These are phyloP conservation scores for Brevimyrus niger DNA, from an alignment of 2,113 vertebrate genomes.

Conservation along the genomic window DNA sequence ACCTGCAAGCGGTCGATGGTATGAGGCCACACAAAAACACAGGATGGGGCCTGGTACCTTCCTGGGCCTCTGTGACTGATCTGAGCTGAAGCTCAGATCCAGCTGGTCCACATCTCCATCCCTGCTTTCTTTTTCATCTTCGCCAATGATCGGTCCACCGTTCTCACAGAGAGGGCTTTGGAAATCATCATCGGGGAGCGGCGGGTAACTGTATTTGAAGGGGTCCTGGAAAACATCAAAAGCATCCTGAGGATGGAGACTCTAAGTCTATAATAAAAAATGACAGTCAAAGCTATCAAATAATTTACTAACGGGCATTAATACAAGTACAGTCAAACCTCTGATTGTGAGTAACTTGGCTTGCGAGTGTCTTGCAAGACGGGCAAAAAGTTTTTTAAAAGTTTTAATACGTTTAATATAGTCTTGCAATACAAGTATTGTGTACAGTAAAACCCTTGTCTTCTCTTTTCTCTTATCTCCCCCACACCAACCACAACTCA, in stretches of 20 bases:
- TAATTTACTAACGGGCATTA: not conserved
- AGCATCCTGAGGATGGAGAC: not conserved
- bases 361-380: too few species aligned
- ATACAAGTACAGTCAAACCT: not conserved
- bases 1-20: not conserved
- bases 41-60: conserved; percentile 66
- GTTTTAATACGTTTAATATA: too few species aligned
- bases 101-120: conserved; percentile 76
- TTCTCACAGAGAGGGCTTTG: conserved; percentile 90
- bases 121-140: conserved; percentile 85
- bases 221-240: conserved; percentile 65
- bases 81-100: conserved; percentile 69
- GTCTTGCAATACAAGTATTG: too few species aligned
- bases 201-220: conserved; percentile 95
- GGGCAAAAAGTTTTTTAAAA: too few species aligned
- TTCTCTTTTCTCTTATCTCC: too few species aligned
- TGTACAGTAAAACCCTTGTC: too few species aligned
- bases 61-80: conserved; percentile 65
- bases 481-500: too few species aligned
- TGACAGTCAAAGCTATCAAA: not conserved
- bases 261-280: not conserved
- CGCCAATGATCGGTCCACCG: conserved; percentile 79
- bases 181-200: conserved; percentile 92
- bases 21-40: not conserved
- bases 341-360: too few species aligned